These are phyloP conservation scores for Cyaniris semiargus DNA, from an alignment of 2,888 invertebrate genomes.

Conservation along the genomic window DNA sequence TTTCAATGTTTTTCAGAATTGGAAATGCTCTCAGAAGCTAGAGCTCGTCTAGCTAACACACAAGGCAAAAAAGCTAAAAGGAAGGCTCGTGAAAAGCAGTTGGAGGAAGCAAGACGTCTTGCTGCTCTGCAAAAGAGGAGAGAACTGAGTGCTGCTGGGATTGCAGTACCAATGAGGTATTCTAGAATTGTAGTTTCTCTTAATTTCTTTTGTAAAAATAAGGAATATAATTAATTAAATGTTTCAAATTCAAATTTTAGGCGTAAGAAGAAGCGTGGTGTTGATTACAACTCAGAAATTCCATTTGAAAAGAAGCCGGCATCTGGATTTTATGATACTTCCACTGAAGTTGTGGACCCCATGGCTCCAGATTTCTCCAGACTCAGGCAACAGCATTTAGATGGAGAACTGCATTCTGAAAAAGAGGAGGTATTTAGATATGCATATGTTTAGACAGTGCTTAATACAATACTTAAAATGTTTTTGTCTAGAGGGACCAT, in stretches of 20 bases:
- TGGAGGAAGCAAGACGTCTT: conserved; percentile 97
- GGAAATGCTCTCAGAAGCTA: conserved; percentile 99
- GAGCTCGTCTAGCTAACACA: conserved; percentile 98
- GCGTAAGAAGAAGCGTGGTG: conserved; percentile 90
- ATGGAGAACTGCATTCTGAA: conserved; percentile 94
- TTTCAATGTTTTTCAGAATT: conserved; percentile 82
- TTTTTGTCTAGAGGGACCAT: conserved; percentile 82
- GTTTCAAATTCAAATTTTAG: conserved; percentile 49
- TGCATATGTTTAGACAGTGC: neutral
- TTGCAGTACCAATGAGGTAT: conserved; percentile 78
- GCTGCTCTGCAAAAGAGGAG: conserved; percentile 98
- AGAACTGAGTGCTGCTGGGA: conserved; percentile 98
- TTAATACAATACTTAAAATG: neutral
- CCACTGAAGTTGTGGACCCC: conserved; percentile 92
- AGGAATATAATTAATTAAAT: neutral
- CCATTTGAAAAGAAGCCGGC: conserved; percentile 98
- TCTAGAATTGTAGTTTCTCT: neutral
- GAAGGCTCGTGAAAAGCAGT: conserved; percentile 98
- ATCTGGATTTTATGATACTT: conserved; percentile 96
- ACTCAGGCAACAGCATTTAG: conserved; percentile 94
- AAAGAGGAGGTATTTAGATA: conserved; percentile 88
- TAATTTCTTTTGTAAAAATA: neutral
- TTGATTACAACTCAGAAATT: conserved; percentile 98
- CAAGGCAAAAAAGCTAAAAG: conserved; percentile 97
- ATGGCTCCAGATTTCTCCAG: conserved; percentile 94